Evolutionary conservation across 2,888 invertebrate genomes (phyloP).

Genomic region (Plutella xylostella): DNA sequence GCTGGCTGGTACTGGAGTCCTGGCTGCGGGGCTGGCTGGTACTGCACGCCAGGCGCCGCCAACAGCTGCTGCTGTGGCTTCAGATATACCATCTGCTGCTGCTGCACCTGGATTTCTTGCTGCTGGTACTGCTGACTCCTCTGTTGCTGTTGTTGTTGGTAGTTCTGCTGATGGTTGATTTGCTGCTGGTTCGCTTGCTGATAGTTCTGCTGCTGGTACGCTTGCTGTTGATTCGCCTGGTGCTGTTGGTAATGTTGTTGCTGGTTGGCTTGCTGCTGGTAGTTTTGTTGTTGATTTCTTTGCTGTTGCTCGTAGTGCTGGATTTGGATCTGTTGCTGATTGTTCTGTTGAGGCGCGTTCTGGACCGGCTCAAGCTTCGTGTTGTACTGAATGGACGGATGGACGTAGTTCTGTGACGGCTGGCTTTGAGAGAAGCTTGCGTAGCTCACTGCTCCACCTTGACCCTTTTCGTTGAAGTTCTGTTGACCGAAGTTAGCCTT

Average conservation of each 20-base stretch:
- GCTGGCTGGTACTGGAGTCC: no score
- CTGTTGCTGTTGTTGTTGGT: conserved; percentile 7
- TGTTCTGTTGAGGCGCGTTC: background rate
- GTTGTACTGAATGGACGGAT: conserved; percentile 15
- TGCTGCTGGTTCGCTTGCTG: conserved; percentile 3
- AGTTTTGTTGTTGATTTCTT: conserved; percentile 3
- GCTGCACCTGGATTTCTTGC: conserved; percentile 6
- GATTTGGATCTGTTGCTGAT: background rate
- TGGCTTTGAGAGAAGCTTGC: conserved; percentile 41
- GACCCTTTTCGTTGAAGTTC: conserved; percentile 29
- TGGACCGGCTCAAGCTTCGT: no score
- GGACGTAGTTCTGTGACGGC: conserved; percentile 18
- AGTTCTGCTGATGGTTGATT: background rate
- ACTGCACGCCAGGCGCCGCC: no score
- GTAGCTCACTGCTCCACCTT: conserved; percentile 39
- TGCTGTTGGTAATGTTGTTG: background rate
- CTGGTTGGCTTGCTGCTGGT: background rate
- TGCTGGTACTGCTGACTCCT: conserved; percentile 4
- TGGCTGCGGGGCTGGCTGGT: no score
- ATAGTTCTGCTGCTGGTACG: conserved; percentile 5
- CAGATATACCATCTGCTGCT: no score
- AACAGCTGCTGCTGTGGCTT: no score
- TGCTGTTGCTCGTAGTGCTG: background rate
- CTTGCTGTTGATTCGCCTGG: conserved; percentile 12
- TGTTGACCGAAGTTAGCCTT: conserved; percentile 19